These are phyloP conservation scores for Etheostoma perlongum DNA, from an alignment of 2,797 vertebrate species.

Conservation along the genomic window DNA sequence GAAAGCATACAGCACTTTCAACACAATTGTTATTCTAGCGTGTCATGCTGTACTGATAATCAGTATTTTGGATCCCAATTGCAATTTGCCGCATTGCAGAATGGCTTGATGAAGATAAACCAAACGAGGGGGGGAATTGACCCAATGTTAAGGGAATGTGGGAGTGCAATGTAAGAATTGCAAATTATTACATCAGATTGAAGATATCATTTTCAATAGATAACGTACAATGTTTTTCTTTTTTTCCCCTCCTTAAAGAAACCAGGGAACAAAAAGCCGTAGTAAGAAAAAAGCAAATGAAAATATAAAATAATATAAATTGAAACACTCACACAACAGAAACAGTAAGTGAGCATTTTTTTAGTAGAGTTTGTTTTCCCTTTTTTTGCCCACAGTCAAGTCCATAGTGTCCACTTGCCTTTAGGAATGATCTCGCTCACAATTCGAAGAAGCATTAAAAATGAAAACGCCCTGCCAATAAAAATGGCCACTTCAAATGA, in stretches of 20 bases:
- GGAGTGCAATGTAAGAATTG: conserved; percentile 39
- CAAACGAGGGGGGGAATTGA: conserved; percentile 3
- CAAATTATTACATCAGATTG: conserved; percentile 67
- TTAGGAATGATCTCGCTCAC: conserved; percentile 49
- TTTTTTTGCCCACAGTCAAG: conserved; percentile 77
- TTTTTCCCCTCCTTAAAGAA: background rate
- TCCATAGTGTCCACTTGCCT: conserved; percentile 38
- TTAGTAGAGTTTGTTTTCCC: conserved; percentile 24
- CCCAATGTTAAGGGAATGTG: conserved; percentile 20
- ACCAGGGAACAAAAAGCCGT: conserved; percentile 23
- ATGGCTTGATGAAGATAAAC: conserved; percentile 42
- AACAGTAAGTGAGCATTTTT: conserved; percentile 43
- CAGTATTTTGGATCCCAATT: conserved; percentile 40
- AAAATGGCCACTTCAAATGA: conserved; percentile 62
- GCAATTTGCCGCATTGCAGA: conserved; percentile 49
- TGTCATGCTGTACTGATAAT: conserved; percentile 27
- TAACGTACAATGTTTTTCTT: conserved; percentile 35
- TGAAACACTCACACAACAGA: conserved; percentile 20
- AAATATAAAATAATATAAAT: background rate
- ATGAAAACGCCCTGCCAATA: conserved; percentile 55
- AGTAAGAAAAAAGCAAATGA: conserved; percentile 2
- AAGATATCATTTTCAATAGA: conserved; percentile 39
- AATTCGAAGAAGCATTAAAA: conserved; percentile 65
- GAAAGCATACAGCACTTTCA: conserved; percentile 13
- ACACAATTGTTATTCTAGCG: conserved; percentile 27